A percentile compares a stretch with the other conserved stretches of the same genome.
These are phyloP conservation scores for Empidonax alnorum DNA, from an alignment of 2,113 vertebrate genomes.

Conservation along the genomic window DNA sequence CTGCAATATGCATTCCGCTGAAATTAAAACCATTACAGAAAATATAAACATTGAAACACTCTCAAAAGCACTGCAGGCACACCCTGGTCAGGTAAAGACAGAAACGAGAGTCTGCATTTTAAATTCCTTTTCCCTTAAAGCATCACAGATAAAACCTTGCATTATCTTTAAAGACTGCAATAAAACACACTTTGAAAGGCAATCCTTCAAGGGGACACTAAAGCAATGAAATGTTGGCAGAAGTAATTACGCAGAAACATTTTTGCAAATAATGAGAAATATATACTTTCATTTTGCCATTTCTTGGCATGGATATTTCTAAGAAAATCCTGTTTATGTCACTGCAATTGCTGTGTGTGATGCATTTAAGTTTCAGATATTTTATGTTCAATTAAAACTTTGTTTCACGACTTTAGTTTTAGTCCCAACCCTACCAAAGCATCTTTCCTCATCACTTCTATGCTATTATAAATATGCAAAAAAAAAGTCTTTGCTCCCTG, in stretches of 20 bases:
- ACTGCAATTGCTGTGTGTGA: not conserved
- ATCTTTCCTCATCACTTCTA: not conserved
- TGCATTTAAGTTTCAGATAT: not conserved
- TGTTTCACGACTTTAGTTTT: not conserved
- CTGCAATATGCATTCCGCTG: not conserved
- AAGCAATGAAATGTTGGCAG: not conserved
- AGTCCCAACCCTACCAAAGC: not conserved
- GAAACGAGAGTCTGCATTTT: not conserved
- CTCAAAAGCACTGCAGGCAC: not conserved
- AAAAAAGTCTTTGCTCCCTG: not conserved
- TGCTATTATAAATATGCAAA: not conserved
- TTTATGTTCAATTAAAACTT: not conserved
- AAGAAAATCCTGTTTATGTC: not conserved
- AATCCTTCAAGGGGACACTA: not conserved
- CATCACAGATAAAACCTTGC: not conserved
- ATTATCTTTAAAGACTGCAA: constrained; percentile 1
- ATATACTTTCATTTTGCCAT: not conserved
- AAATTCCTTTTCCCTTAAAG: not conserved
- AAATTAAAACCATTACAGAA: not conserved
- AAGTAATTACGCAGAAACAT: constrained; percentile 21
- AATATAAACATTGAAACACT: not conserved
- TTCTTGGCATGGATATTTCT: not conserved
- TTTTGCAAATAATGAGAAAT: constrained; percentile 26
- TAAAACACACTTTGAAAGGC: not conserved
- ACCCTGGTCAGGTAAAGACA: not conserved